Conservation (phyloP, 2,888 invertebrate species). For the Drosophila heteroneura region DNA sequence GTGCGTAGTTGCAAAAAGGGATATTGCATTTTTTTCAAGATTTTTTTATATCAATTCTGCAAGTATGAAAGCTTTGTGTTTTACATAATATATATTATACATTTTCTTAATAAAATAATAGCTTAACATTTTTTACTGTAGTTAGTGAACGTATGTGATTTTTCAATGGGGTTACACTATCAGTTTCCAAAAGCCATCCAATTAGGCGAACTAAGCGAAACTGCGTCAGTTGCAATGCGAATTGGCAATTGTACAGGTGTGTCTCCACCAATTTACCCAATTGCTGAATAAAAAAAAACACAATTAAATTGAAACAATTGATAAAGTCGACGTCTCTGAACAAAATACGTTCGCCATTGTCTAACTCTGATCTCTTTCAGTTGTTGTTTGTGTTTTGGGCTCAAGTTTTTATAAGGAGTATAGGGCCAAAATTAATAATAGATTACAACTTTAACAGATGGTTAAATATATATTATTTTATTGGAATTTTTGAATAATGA, state of each 20-base stretch:
- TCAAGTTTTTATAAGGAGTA: conserved; percentile 7
- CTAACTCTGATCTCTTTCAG: conserved; percentile 47
- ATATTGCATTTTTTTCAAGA: not conserved
- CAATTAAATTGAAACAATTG: conserved; percentile 68
- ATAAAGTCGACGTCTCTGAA: conserved; percentile 43
- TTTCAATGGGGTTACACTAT: conserved; percentile 23
- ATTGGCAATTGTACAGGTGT: conserved; percentile 68
- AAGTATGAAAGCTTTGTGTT: not conserved
- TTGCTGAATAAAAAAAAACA: conserved; percentile 22
- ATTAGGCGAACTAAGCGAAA: conserved; percentile 48
- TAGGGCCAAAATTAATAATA: not conserved
- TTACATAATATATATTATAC: not conserved
- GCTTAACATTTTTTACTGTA: not conserved
- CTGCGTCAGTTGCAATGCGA: conserved; percentile 60
- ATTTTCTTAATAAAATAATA: not conserved
- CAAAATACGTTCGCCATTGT: conserved; percentile 61
- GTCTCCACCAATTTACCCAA: conserved; percentile 23
- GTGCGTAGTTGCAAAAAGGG: conserved; percentile 5
- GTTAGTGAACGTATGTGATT: not conserved
- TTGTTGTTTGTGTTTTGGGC: conserved; percentile 23
- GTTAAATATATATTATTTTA: too few species aligned
- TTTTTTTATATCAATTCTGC: not conserved
- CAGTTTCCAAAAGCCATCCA: conserved; percentile 34
- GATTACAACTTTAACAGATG: not conserved
- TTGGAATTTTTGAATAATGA: not conserved